Conservation (phyloP, 2,113 vertebrate species). For the Ariopsis seemanni region DNA sequence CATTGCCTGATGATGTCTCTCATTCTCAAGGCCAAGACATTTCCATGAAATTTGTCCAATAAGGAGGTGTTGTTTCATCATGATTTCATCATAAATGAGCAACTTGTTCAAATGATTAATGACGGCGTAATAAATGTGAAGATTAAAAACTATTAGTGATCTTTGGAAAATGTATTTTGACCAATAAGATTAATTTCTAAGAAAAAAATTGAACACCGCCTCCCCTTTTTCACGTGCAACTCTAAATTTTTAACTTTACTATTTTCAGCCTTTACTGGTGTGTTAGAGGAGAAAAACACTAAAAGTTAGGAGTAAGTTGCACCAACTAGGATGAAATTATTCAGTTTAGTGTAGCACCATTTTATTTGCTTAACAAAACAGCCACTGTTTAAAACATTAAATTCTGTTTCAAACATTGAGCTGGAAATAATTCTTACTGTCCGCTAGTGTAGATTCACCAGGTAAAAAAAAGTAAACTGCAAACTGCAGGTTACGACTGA, state of each 20-base stretch:
- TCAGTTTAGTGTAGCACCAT: neutral
- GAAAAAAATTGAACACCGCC: neutral
- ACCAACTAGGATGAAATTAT: neutral
- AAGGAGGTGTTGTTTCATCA: neutral
- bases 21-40: conserved; percentile 8
- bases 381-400: neutral
- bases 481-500: neutral
- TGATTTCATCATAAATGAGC: neutral
- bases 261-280: neutral
- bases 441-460: neutral
- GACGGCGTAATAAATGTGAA: neutral
- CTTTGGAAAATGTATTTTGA: neutral
- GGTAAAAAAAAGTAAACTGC: neutral
- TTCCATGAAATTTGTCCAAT: neutral
- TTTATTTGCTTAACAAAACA: neutral
- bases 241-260: neutral
- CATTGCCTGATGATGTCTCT: neutral
- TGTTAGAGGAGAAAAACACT: neutral
- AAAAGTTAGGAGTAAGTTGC: neutral
- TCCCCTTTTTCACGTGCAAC: neutral
- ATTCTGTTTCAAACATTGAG: neutral
- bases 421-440: neutral
- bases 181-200: neutral
- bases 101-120: neutral
- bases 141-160: neutral